A percentile compares a stretch with the other conserved stretches of the same genome.
Conservation (phyloP, 2,888 invertebrate species). For the Hyppa rectilinea region DNA sequence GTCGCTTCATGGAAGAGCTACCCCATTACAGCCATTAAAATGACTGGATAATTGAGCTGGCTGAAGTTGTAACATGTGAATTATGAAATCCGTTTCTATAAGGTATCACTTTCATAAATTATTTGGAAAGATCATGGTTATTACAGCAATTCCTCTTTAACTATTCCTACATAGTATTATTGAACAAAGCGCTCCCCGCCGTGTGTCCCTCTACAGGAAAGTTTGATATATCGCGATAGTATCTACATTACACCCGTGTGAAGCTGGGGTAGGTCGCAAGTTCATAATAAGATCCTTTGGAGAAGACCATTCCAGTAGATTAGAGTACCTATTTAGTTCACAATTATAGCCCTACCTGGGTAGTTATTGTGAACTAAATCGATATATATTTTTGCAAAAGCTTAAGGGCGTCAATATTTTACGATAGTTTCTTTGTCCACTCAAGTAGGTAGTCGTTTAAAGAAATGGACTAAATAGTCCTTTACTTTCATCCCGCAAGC, state of each 20-base stretch:
- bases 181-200: too few relatives aligned
- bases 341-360: too few relatives aligned
- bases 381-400: not conserved
- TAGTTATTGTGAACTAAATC: not conserved
- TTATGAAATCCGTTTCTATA: not conserved
- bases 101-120: too few relatives aligned
- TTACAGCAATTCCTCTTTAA: not conserved
- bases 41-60: constrained; percentile 19
- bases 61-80: not conserved
- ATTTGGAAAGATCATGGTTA: too few relatives aligned
- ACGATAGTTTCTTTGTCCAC: not conserved
- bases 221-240: too few relatives aligned
- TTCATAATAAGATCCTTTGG: not conserved
- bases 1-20: constrained; percentile 23
- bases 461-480: constrained; percentile 11
- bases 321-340: too few relatives aligned
- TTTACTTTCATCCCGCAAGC: constrained; percentile 17
- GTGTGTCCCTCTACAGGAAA: too few relatives aligned
- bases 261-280: too few relatives aligned
- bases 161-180: too few relatives aligned
- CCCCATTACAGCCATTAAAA: constrained; percentile 21
- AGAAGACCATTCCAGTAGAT: not conserved
- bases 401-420: not conserved
- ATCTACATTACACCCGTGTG: too few relatives aligned
- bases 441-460: not conserved